Base-by-base conservation (phyloP, 2,113 vertebrate genomes). In the Trogon surrucura region DNA sequence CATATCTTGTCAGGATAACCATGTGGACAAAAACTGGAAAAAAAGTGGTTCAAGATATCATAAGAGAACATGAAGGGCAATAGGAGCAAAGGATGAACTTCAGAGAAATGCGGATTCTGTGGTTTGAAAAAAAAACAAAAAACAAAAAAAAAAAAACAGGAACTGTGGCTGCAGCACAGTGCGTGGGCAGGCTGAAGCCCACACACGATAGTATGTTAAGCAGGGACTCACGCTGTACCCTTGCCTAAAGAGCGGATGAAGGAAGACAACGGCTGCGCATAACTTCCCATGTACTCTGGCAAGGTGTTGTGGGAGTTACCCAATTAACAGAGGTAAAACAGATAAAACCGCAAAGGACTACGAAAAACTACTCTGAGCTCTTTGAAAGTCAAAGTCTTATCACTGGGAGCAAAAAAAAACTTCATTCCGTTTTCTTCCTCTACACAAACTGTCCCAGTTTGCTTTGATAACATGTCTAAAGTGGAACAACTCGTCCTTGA, bases 371-470 rank as follows among this genome's bases (percentile, higher is more conserved):
- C n/a, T 67, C 1, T 56, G 51, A 78, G 61, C 67, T 92, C 72
- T 85, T 74, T 90, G 56, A 85, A 92, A 96, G 65, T 45, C 75
- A 81, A 87, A 70, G 65, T 50, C 81, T 86, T 82, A 56, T 13
- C 15, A 56, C 34, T 2, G 1, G 80, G 27, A 87, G 41, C 5
- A 67, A 85, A 94, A 95, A 44, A 71, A 4, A 36, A 36, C 36
- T 56, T 75, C 17, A 81, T 86, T 89, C 61, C 5, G 15, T 71
- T 88, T 94, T 79, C 69, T 69, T 80, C 57, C 80, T 88, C 53
- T 48, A 74, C 26, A 71, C 48, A 79, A 79, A 73, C 25, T 96
- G 96, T 20, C 93, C 93, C 89, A 97, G 72, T 96, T 96, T 93
- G 90, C 95, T 96, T 87, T 96, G 80, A 86, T 94, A 89, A 84